These are phyloP conservation scores for Aspidiotus rigidus DNA, from an alignment of 2,888 invertebrate species.

Conservation along the genomic window DNA sequence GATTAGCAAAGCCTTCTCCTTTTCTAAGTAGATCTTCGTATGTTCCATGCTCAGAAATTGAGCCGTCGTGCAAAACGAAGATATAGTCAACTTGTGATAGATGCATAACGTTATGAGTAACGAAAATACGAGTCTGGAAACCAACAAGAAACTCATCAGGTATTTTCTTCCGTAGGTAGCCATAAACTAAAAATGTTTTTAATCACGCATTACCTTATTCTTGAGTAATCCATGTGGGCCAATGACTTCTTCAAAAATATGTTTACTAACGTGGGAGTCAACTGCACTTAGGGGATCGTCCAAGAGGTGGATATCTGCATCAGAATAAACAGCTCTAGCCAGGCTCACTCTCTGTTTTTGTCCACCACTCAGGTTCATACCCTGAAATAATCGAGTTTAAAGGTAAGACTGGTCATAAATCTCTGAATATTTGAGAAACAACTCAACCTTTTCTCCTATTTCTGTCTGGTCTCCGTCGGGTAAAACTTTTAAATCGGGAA, in stretches of 20 bases:
- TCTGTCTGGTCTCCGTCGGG: slow-evolving; percentile 95
- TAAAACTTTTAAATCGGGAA: slow-evolving; percentile 83
- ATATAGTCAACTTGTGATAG: slow-evolving; percentile 84
- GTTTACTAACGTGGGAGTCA: slow-evolving; percentile 56
- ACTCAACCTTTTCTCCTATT: slow-evolving; percentile 56
- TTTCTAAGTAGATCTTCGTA: slow-evolving; percentile 80
- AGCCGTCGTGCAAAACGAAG: slow-evolving; percentile 76
- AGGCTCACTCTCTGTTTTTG: slow-evolving; percentile 86
- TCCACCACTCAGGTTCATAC: slow-evolving; percentile 78
- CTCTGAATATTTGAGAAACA: not conserved
- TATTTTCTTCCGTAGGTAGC: not conserved
- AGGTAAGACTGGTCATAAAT: not conserved
- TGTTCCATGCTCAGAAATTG: slow-evolving; percentile 78
- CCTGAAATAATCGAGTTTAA: slow-evolving; percentile 43
- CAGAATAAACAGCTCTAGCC: slow-evolving; percentile 81
- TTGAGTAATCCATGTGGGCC: slow-evolving; percentile 45
- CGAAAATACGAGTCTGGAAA: slow-evolving; percentile 67
- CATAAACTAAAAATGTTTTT: not conserved
- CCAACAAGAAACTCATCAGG: not conserved
- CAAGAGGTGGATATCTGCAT: slow-evolving; percentile 80
- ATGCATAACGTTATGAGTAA: slow-evolving; percentile 91
- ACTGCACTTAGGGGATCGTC: slow-evolving; percentile 81
- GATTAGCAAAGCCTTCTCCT: slow-evolving; percentile 77
- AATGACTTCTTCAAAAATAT: slow-evolving; percentile 55
- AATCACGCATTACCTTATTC: slow-evolving; percentile 40